Conservation (phyloP, 2,888 invertebrate genomes). For the Mesochorus sp. region DNA sequence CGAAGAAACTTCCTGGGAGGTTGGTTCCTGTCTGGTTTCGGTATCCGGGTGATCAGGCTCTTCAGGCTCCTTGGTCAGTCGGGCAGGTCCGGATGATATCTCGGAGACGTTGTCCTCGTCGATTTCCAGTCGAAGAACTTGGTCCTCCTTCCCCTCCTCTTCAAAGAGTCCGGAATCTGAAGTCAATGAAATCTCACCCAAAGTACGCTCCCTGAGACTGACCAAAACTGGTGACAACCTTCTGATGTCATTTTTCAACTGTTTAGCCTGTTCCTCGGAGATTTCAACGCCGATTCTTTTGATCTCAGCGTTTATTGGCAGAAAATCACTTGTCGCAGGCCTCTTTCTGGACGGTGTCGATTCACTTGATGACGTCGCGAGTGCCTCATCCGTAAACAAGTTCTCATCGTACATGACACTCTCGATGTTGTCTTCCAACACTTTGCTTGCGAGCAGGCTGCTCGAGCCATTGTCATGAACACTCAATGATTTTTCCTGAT, state of each 20-base stretch:
- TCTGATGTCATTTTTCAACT: slow-evolving; percentile 76
- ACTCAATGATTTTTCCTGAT: no score
- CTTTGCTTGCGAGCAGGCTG: neutral
- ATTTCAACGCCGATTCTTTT: slow-evolving; percentile 78
- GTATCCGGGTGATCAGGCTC: neutral
- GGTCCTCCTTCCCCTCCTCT: slow-evolving; percentile 28
- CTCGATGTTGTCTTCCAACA: neutral
- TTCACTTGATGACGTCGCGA: slow-evolving; percentile 15
- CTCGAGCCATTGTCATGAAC: slow-evolving; percentile 3
- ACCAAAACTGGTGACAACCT: slow-evolving; percentile 79
- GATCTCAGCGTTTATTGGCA: slow-evolving; percentile 74
- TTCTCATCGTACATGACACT: slow-evolving; percentile 1
- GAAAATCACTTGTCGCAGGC: slow-evolving; percentile 70
- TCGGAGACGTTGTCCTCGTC: neutral
- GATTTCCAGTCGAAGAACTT: neutral
- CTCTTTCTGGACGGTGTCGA: slow-evolving; percentile 66
- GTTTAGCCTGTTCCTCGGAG: slow-evolving; percentile 77
- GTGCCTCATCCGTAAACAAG: slow-evolving; percentile 30
- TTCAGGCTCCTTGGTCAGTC: neutral
- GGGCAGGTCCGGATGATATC: neutral
- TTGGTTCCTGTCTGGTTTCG: no score
- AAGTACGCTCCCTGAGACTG: slow-evolving; percentile 77
- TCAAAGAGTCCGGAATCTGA: slow-evolving; percentile 68
- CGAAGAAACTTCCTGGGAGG: neutral
- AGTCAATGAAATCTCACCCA: slow-evolving; percentile 78